Base-by-base conservation (phyloP, 2,888 invertebrate genomes). In the Diaphora mendica region DNA sequence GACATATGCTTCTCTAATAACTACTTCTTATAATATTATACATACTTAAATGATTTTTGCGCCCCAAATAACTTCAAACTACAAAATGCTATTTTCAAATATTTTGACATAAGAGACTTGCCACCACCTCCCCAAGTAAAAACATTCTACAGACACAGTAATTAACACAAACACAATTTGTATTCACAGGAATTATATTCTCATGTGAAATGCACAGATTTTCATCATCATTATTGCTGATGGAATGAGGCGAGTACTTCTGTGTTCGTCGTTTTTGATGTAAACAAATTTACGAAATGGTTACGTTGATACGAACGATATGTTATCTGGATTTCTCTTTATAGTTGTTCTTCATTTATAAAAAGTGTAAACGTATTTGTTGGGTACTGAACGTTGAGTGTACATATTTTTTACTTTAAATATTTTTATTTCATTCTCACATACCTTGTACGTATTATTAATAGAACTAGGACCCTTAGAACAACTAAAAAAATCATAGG, bases 151-250 rank as follows among this genome's bases (percentile, higher is more conserved):
- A 77, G 73, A 75, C 64, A 68, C 62, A 68, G 51, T 77, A 82
- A 82, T 82, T 82, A 82, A 82, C 82, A 75, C 65, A 68, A 82
- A 78, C 78, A 80, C 78, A 76, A 76, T 79, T 80, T 78, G 84
- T 82, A 77, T 76, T 79, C 72, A 75, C 68, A 51, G 71, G 35
- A 77, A 83, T 81, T 75, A 79, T 75, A 75, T 76, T 70, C 73
- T 68, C 62, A 71, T 77, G 83, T 72, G 73, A 68, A 75, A 65
- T 39, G 74, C 76, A 75, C 79, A 75, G 84, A 81, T 82, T 82
- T 75, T 82, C 82, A 82, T 82, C 84, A 79, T 66, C 79, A 71
- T 82, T 83, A 79, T 75, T 70, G 72, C 70, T 73, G 79, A 82
- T 83, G 76, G 64, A 17, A 76, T 65, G 67, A 68, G 44, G 55